Evolutionary conservation across 2,113 vertebrate species (phyloP).

Genomic region (Arothron firmamentum): DNA sequence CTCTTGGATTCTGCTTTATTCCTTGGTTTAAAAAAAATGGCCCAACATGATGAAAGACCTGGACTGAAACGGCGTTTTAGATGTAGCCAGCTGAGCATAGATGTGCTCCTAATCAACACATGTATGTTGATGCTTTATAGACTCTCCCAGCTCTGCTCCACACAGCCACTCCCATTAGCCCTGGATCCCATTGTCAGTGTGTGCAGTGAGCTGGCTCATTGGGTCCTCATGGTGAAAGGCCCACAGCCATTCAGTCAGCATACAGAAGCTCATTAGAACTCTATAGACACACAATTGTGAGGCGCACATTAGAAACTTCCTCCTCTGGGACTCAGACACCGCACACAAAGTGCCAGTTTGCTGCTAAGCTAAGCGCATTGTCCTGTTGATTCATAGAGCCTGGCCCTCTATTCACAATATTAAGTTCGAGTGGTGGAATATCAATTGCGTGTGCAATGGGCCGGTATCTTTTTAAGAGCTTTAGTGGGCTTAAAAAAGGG

Average conservation of each 20-base stretch:
- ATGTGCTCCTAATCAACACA: constrained; percentile 21
- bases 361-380: constrained; percentile 85
- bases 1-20: neutral
- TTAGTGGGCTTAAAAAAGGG: constrained; percentile 58
- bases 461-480: constrained; percentile 73
- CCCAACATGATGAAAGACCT: neutral
- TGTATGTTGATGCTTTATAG: constrained; percentile 66
- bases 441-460: constrained; percentile 73
- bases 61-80: neutral
- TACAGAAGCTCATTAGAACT: constrained; percentile 96
- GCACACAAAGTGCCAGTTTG: constrained; percentile 91
- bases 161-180: constrained; percentile 81
- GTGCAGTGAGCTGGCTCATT: constrained; percentile 88
- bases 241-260: constrained; percentile 85
- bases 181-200: constrained; percentile 85
- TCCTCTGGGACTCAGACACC: constrained; percentile 84
- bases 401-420: constrained; percentile 78
- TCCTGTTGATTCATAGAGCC: constrained; percentile 75
- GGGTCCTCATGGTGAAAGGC: constrained; percentile 89
- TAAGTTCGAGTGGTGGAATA: constrained; percentile 77
- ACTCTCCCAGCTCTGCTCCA: constrained; percentile 71
- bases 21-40: neutral
- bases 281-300: constrained; percentile 94
- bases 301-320: constrained; percentile 88
- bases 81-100: constrained; percentile 1